A percentile compares a stretch with the other conserved stretches of the same genome.
These are phyloP conservation scores for Megathymus violae DNA, from an alignment of 1,140 invertebrate species.

Conservation along the genomic window DNA sequence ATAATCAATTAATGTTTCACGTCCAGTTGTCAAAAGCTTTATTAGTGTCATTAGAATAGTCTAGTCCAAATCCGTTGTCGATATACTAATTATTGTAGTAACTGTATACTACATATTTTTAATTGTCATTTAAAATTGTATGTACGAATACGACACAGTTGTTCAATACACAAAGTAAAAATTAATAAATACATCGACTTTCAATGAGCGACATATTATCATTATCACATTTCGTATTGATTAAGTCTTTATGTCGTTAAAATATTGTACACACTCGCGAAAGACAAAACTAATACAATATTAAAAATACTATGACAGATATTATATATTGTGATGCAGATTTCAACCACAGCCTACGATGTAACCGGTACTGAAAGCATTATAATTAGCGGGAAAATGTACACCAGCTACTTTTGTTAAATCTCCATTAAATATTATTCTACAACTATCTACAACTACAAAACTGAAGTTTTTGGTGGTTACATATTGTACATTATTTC, in stretches of 20 bases:
- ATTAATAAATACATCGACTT: constrained; percentile 7
- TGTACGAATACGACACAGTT: constrained; percentile 4
- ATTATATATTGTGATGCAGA: constrained; percentile 64
- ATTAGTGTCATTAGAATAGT: too few relatives aligned
- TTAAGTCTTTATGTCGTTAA: constrained; percentile 21
- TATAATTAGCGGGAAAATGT: constrained; percentile 40
- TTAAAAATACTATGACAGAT: constrained; percentile 27
- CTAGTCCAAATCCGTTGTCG: too few relatives aligned
- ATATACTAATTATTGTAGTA: not conserved
- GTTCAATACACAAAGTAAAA: constrained; percentile 14
- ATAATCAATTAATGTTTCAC: too few relatives aligned
- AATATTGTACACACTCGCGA: constrained; percentile 18
- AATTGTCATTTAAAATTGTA: not conserved
- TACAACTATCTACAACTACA: constrained; percentile 63
- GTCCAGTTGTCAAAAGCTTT: too few relatives aligned
- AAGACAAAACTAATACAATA: constrained; percentile 19
- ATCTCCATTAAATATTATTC: constrained; percentile 48
- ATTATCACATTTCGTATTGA: constrained; percentile 27
- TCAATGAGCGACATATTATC: constrained; percentile 21
- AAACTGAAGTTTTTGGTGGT: constrained; percentile 80
- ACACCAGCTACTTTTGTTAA: constrained; percentile 45
- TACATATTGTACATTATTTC: constrained; percentile 76
- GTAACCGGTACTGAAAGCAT: constrained; percentile 34
- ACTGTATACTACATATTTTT: not conserved
- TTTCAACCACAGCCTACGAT: constrained; percentile 68